Percentiles rank a stretch among this genome's conserved stretches.
phyloP scores from a whole-genome alignment of 1,140 invertebrate species.

The Pseudobourletiella spinata region DNA sequence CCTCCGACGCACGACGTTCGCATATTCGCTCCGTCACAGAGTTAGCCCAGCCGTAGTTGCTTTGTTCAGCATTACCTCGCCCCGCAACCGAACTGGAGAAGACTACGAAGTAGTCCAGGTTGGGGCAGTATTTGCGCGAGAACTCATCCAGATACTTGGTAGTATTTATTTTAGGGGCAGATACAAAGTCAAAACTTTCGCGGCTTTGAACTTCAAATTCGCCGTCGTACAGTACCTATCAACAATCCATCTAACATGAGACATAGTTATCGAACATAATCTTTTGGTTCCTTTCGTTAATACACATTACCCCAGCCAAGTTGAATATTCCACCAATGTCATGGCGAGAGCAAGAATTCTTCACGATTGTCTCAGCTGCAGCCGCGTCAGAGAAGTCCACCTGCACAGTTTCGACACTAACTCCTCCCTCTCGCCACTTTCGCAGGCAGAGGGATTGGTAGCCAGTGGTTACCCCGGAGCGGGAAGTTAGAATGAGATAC shows the following conservation, averaged over 20 bases:
- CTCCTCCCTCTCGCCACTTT: slow-evolving; percentile 60
- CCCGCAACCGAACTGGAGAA: slow-evolving; percentile 96
- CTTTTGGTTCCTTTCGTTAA: no score
- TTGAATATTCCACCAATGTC: slow-evolving; percentile 82
- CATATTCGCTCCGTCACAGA: slow-evolving; percentile 91
- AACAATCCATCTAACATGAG: no score
- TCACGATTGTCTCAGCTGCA: slow-evolving; percentile 37
- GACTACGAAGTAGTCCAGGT: no score
- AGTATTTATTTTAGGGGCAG: slow-evolving; percentile 50
- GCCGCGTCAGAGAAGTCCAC: slow-evolving; percentile 54
- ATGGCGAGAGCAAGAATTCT: slow-evolving; percentile 48
- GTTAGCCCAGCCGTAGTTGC: slow-evolving; percentile 92
- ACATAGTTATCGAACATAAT: no score
- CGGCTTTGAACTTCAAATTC: slow-evolving; percentile 79
- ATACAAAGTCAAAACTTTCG: slow-evolving; percentile 64
- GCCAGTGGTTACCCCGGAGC: slow-evolving; percentile 74
- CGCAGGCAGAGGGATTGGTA: slow-evolving; percentile 74
- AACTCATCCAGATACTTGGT: slow-evolving; percentile 66
- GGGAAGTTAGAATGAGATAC: slow-evolving; percentile 73
- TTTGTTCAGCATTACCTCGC: slow-evolving; percentile 86
- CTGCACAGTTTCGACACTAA: slow-evolving; percentile 62
- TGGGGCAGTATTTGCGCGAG: slow-evolving; percentile 63
- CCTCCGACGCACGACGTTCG: slow-evolving; percentile 68
- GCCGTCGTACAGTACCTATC: slow-evolving; percentile 70
- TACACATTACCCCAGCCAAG: slow-evolving; percentile 76